phyloP scores from a whole-genome alignment of 2,113 vertebrate species.

The Paramormyrops kingsleyae region DNA sequence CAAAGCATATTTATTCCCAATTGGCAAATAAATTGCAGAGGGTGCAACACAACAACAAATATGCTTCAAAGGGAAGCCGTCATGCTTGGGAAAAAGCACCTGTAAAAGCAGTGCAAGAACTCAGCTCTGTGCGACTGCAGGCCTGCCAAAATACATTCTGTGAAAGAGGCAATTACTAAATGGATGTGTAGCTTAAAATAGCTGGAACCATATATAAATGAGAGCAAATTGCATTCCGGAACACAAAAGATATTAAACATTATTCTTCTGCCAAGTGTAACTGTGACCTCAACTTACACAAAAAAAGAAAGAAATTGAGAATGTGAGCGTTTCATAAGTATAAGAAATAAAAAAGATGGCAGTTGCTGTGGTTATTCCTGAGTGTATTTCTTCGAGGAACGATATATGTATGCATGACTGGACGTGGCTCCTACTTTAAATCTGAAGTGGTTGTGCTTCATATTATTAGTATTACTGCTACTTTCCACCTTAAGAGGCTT shows the following conservation, averaged over 20 bases:
- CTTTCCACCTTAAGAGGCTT: neutral
- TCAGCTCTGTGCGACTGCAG: neutral
- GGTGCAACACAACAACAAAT: neutral
- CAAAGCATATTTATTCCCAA: neutral
- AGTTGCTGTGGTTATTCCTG: neutral
- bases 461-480: neutral
- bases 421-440: neutral
- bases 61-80: neutral
- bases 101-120: neutral
- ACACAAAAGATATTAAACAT: neutral
- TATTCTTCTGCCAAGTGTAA: neutral
- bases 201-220: neutral
- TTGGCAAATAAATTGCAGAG: neutral
- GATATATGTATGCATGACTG: neutral
- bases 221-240: neutral
- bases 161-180: constrained; percentile 1
- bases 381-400: neutral
- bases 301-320: neutral
- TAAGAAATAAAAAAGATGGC: neutral
- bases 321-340: neutral
- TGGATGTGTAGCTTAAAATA: neutral
- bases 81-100: neutral
- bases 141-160: neutral
- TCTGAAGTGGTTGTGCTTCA: neutral
- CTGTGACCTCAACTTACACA: neutral